These are phyloP conservation scores for Pollicipes pollicipes DNA, from an alignment of 1,140 invertebrate species.

Conservation along the genomic window DNA sequence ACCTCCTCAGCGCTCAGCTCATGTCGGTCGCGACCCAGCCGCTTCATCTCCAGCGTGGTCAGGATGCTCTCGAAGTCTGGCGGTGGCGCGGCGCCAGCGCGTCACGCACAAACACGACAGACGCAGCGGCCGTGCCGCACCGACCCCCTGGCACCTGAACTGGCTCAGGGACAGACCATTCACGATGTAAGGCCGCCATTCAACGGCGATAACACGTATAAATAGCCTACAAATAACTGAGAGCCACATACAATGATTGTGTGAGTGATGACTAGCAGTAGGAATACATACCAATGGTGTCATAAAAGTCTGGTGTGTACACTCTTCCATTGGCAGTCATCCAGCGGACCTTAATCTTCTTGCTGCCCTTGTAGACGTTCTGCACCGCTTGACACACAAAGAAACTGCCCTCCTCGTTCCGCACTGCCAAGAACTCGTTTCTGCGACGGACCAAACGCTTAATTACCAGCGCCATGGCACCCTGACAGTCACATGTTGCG, in stretches of 20 bases:
- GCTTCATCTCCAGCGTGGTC: slow-evolving; percentile 59
- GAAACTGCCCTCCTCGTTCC: slow-evolving; percentile 71
- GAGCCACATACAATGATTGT: no score
- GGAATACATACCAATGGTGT: slow-evolving; percentile 55
- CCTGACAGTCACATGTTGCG: no score
- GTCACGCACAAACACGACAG: no score
- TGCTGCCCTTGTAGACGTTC: slow-evolving; percentile 67
- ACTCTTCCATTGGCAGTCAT: slow-evolving; percentile 50
- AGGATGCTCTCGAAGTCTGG: slow-evolving; percentile 74
- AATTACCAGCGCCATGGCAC: not conserved
- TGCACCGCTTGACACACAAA: slow-evolving; percentile 79
- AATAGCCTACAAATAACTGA: no score
- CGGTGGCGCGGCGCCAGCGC: slow-evolving; percentile 21
- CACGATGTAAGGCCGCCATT: no score
- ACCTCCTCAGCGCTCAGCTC: slow-evolving; percentile 49
- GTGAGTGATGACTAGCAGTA: no score
- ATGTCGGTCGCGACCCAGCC: slow-evolving; percentile 49
- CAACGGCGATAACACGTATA: no score
- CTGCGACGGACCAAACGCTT: slow-evolving; percentile 29
- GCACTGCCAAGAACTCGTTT: slow-evolving; percentile 73
- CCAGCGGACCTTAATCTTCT: slow-evolving; percentile 74
- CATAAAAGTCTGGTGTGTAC: slow-evolving; percentile 78
- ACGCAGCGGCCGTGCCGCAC: no score
- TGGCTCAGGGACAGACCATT: no score
- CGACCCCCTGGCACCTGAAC: no score